Evolutionary conservation across 2,797 vertebrate genomes (phyloP).

Genomic region (Ctenosaura bakeri): DNA sequence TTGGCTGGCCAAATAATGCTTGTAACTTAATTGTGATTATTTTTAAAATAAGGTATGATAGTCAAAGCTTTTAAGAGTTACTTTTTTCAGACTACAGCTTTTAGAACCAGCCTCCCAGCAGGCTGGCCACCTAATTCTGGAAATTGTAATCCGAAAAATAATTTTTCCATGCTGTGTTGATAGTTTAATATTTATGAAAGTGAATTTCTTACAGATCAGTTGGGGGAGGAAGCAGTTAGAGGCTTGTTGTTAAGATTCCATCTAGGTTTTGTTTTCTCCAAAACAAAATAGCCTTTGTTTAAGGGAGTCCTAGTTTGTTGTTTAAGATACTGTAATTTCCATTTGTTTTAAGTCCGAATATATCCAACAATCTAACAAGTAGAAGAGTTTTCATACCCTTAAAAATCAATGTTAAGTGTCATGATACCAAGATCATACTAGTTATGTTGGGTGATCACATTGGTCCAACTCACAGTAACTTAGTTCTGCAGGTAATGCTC

Average conservation of each 20-base stretch:
- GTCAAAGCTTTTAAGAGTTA: neutral
- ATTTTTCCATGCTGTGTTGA: neutral
- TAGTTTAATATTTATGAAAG: constrained; percentile 3
- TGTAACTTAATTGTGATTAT: neutral
- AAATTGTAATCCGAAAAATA: too few relatives aligned
- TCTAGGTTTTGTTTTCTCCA: neutral
- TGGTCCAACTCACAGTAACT: neutral
- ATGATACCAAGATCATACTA: neutral
- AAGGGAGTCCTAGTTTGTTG: neutral
- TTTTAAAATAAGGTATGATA: too few relatives aligned
- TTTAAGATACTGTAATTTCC: neutral
- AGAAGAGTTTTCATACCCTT: neutral
- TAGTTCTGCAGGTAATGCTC: neutral
- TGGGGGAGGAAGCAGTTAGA: constrained; percentile 9
- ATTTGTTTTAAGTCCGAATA: neutral
- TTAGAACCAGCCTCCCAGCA: too few relatives aligned
- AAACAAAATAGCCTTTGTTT: neutral
- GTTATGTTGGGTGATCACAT: neutral
- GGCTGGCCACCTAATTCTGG: too few relatives aligned
- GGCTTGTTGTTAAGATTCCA: constrained; percentile 20
- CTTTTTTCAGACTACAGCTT: too few relatives aligned
- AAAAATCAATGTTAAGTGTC: neutral
- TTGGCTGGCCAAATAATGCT: neutral
- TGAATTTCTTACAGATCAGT: neutral
- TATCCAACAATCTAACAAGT: too few relatives aligned